Percentiles rank a stretch among this genome's conserved stretches.
phyloP scores from a whole-genome alignment of 1,140 invertebrate genomes.

The Agrypnia vestita region DNA sequence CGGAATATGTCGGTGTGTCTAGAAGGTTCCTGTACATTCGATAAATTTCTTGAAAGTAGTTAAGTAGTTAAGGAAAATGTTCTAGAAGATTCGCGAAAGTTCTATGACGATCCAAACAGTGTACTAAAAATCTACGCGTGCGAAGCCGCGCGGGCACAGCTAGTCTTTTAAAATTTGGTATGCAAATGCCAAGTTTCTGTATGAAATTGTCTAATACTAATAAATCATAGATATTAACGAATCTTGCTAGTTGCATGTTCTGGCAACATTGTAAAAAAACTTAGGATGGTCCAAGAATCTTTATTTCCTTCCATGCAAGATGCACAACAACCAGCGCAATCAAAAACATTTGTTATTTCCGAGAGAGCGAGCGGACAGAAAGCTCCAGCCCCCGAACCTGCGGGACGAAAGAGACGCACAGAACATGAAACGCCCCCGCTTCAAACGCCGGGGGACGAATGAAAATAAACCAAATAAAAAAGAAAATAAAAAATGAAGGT shows the following conservation, averaged over 20 bases:
- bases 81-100: too few species aligned
- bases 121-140: too few species aligned
- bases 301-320: slow-evolving; percentile 46
- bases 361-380: slow-evolving; percentile 40
- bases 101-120: too few species aligned
- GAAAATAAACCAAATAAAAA: slow-evolving; percentile 49
- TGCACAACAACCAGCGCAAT: slow-evolving; percentile 42
- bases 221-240: not conserved
- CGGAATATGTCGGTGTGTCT: too few species aligned
- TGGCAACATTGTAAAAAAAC: slow-evolving; percentile 33
- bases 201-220: too few species aligned
- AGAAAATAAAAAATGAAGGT: slow-evolving; percentile 48
- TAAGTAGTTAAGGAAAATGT: too few species aligned
- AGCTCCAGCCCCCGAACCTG: not conserved
- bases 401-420: slow-evolving; percentile 32
- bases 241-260: not conserved
- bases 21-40: too few species aligned
- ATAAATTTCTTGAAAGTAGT: too few species aligned
- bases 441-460: slow-evolving; percentile 37
- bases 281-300: slow-evolving; percentile 36
- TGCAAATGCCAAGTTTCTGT: too few species aligned
- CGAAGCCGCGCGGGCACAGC: too few species aligned
- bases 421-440: slow-evolving; percentile 41
- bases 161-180: too few species aligned
- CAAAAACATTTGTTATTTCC: slow-evolving; percentile 56